A percentile compares a stretch with the other conserved stretches of the same genome.
Evolutionary conservation across 2,797 vertebrate genomes (phyloP).

Genomic region (Lagorchestes hirsutus): DNA sequence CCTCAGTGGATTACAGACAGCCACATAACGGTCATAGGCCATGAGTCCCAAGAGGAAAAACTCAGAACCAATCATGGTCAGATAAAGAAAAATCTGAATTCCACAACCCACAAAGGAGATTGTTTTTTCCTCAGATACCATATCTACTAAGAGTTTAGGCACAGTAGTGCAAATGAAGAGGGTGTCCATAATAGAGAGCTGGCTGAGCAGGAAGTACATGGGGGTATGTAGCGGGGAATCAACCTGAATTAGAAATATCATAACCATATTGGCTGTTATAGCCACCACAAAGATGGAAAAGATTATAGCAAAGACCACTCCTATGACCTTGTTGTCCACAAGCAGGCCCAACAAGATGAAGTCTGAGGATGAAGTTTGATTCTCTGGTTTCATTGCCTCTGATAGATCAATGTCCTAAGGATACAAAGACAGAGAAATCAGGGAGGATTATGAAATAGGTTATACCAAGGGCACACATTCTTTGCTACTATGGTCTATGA

Average conservation of each 20-base stretch:
- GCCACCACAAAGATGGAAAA: constrained; percentile 63
- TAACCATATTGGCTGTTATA: constrained; percentile 53
- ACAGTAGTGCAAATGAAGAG: constrained; percentile 70
- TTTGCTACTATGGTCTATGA: not conserved
- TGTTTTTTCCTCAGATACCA: constrained; percentile 51
- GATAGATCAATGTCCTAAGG: not conserved
- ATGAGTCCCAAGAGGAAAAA: constrained; percentile 75
- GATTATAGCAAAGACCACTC: constrained; percentile 43
- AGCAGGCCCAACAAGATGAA: constrained; percentile 48
- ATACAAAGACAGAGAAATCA: not conserved
- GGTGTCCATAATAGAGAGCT: constrained; percentile 71
- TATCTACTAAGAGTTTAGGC: constrained; percentile 59
- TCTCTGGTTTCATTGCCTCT: not conserved
- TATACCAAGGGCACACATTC: not conserved
- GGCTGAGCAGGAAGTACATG: constrained; percentile 71
- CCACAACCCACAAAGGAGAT: constrained; percentile 63
- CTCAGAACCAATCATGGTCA: constrained; percentile 51
- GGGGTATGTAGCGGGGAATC: constrained; percentile 65
- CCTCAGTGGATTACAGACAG: constrained; percentile 70
- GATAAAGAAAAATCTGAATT: constrained; percentile 59
- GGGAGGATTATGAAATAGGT: too few species aligned
- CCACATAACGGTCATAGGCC: constrained; percentile 75
- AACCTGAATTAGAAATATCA: constrained; percentile 64
- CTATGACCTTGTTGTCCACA: not conserved
- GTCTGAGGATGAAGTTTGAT: constrained; percentile 14